Evolutionary conservation across 35 echinoderm and acorn worm genomes (phyloP).

Genomic region (Chiridota heheva): DNA sequence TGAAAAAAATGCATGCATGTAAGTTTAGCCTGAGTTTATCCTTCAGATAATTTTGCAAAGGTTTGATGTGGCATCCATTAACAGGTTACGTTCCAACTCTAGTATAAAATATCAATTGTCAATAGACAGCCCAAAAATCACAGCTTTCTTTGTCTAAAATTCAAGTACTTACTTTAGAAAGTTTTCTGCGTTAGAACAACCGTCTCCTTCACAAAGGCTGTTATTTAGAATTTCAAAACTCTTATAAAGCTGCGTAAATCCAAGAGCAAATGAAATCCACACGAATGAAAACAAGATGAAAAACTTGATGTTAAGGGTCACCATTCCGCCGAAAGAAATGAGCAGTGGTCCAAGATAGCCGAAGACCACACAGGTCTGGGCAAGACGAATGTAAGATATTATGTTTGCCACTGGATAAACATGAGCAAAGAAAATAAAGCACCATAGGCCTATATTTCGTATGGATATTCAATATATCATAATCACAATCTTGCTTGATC

Average conservation of each 20-base stretch:
- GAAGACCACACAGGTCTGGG: neutral
- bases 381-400: too few relatives aligned
- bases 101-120: too few relatives aligned
- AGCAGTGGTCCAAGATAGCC: neutral
- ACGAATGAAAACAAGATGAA: neutral
- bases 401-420: too few relatives aligned
- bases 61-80: too few relatives aligned
- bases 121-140: too few relatives aligned
- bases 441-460: too few relatives aligned
- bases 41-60: too few relatives aligned
- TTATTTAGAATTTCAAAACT: neutral
- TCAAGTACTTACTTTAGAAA: too few relatives aligned
- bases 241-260: neutral
- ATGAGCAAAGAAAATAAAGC: neutral
- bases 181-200: neutral
- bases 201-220: neutral
- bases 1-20: too few relatives aligned
- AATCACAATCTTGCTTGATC: neutral
- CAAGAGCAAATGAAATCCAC: constrained; percentile 1
- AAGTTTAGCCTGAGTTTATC: too few relatives aligned
- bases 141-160: too few relatives aligned
- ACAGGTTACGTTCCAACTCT: too few relatives aligned
- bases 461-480: neutral
- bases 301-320: neutral
- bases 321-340: neutral